Percentiles rank a stretch among this genome's conserved stretches.
Conservation (phyloP, 1,140 invertebrate genomes). For the Uloborus diversus region DNA sequence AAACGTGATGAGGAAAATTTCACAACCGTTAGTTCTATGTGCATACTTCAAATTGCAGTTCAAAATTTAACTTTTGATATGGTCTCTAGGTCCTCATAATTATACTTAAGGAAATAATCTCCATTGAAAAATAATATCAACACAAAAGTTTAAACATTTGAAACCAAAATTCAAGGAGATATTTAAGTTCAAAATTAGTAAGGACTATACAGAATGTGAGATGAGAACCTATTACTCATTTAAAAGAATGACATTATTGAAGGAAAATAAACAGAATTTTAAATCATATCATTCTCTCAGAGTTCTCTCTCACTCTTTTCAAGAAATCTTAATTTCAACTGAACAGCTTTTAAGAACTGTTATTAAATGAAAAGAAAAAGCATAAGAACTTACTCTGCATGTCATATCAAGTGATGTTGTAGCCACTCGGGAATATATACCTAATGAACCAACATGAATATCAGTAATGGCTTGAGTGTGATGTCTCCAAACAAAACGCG, state of each 20-base stretch:
- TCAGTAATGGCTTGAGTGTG: constrained; percentile 14
- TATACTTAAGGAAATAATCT: no score
- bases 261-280: background rate
- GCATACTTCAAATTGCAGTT: no score
- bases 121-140: no score
- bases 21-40: no score
- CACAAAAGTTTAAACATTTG: background rate
- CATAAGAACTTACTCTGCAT: constrained; percentile 9
- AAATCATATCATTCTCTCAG: no score
- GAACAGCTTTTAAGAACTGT: background rate
- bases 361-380: background rate
- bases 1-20: no score
- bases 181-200: no score
- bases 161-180: no score
- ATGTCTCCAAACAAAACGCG: background rate
- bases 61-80: no score
- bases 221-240: background rate
- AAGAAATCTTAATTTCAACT: no score
- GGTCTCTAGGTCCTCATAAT: no score
- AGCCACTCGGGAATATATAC: background rate
- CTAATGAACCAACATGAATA: background rate
- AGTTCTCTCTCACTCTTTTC: no score
- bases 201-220: background rate
- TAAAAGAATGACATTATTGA: background rate
- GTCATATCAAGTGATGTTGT: constrained; percentile 21